These are phyloP conservation scores for Otus sunia DNA, from an alignment of 2,113 vertebrate species.

Conservation along the genomic window DNA sequence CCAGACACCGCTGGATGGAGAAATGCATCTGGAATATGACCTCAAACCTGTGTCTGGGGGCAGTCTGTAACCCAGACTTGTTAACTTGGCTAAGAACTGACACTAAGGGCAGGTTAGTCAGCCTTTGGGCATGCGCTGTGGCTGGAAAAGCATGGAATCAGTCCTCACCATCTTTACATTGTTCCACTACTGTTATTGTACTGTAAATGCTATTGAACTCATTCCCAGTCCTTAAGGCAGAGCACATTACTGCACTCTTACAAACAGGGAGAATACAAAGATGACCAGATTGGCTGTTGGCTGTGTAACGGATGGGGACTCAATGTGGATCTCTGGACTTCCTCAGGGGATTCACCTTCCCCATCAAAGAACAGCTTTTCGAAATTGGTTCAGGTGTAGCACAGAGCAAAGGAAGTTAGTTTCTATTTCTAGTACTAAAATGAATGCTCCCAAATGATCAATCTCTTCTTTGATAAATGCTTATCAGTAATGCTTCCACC, in stretches of 20 bases:
- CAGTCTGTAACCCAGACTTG: rapidly evolving
- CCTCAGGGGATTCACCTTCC: background rate
- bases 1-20: background rate
- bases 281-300: background rate
- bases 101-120: background rate
- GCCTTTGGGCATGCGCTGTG: rapidly evolving
- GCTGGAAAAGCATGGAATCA: background rate
- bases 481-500: background rate
- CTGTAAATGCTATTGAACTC: background rate
- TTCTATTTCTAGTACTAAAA: background rate
- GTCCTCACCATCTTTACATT: background rate
- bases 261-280: background rate
- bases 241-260: background rate
- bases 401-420: background rate
- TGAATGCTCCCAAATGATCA: background rate
- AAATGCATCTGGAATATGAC: background rate
- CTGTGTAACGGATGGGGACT: background rate
- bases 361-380: background rate
- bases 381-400: background rate
- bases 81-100: background rate
- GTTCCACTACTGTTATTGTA: background rate
- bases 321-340: background rate
- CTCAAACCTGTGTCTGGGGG: background rate
- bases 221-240: background rate
- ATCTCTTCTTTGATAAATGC: background rate